Base-by-base conservation (phyloP, 2,888 invertebrate species). In the Cantharis flavilabris region DNA sequence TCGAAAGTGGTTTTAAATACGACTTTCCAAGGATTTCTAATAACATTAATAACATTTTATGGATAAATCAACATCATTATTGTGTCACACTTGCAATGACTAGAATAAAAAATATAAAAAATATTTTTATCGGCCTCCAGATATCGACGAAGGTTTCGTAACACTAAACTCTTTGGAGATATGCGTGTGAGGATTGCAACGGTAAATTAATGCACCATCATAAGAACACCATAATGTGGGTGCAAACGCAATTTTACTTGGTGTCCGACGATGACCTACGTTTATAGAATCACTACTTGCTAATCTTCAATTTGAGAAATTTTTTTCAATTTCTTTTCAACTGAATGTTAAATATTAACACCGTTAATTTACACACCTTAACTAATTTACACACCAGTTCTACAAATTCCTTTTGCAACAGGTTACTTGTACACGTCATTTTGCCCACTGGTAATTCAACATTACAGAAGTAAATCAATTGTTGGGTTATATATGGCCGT, bases 1-100 rank as follows among this genome's bases (percentile, higher is more conserved):
- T 69, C 69, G 73, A 73, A 73, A 73, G 73, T 73, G 73, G 73
- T 69, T 73, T 49, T 69, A 30, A 64, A 64, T 64, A 62, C 16
- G 16, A 14, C 69, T 26, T 69, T 69, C 69, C 20, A 69, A 69
- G 14, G 14, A 26, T 69, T 64, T 64, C 64, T 64, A 64, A 49
- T 49, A 49, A 49, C 49, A 49, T 49, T 49, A 49, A 49, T 49
- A 49, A 49, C 49, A 49, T 49, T 49, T 49, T 49, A 49, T 49
- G 49, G 49, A 49, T 49, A 49, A 49, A 49, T 13, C 49, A 49
- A 49, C 49, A 49, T 49, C 49, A 49, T 49, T 49, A 49, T 49
- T 49, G 49, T 49, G 49, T 49, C 49, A 49, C 49, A 49, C 49
- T 49, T 49, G 49, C 49, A 49, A 49, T 49, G n/a, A 49, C 7